These are phyloP conservation scores for Dinothrombium tinctorium DNA, from an alignment of 1,140 invertebrate genomes.

Conservation along the genomic window DNA sequence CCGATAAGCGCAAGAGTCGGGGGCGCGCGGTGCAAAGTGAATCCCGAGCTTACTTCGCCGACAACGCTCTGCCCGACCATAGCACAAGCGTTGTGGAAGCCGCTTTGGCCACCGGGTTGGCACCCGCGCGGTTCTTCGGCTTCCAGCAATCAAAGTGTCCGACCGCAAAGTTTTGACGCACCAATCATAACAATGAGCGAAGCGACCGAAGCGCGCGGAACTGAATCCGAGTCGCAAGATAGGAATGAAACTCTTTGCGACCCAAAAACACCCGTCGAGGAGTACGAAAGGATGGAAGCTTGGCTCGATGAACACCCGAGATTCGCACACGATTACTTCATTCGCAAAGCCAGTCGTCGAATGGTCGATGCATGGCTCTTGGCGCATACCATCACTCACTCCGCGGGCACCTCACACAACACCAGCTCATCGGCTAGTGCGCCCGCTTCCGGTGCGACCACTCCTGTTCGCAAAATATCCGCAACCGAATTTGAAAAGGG, in stretches of 20 bases:
- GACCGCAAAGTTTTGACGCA: too few species aligned
- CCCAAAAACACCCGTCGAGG: background rate
- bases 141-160: background rate
- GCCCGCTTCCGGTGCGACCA: constrained; percentile 43
- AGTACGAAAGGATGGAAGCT: constrained; percentile 6
- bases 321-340: constrained; percentile 80
- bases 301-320: constrained; percentile 91
- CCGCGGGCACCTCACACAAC: constrained; percentile 22
- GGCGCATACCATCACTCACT: constrained; percentile 41
- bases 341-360: constrained; percentile 70
- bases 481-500: constrained; percentile 73
- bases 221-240: background rate
- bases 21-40: too few species aligned
- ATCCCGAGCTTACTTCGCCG: too few species aligned
- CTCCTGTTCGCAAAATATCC: constrained; percentile 79
- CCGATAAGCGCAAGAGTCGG: too few species aligned
- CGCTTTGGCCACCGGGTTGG: constrained; percentile 15
- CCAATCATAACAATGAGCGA: too few species aligned
- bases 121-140: constrained; percentile 9
- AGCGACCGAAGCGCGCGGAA: background rate
- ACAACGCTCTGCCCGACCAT: too few species aligned
- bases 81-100: constrained; percentile 13
- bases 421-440: constrained; percentile 4
- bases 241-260: too few species aligned
- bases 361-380: constrained; percentile 73